These are phyloP conservation scores for Xenus cinereus DNA, from an alignment of 2,113 vertebrate species.

Conservation along the genomic window DNA sequence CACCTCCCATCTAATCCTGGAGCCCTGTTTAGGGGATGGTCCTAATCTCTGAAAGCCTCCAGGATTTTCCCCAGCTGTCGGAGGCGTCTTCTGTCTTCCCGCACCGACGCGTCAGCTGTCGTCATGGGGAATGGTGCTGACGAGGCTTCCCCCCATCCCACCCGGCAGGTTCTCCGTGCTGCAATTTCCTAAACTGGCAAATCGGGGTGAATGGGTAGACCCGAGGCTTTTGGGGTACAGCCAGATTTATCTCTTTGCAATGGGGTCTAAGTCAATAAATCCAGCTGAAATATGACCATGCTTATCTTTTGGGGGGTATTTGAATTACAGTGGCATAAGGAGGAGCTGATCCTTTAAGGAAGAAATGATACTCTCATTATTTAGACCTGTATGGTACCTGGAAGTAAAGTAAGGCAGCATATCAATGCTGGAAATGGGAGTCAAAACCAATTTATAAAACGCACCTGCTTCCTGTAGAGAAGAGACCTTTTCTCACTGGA, in stretches of 20 bases:
- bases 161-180: background rate
- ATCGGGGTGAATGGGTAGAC: background rate
- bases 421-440: background rate
- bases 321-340: background rate
- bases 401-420: background rate
- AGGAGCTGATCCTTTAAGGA: background rate
- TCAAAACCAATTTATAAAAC: background rate
- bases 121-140: accelerated
- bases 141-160: accelerated
- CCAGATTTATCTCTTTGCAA: background rate
- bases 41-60: background rate
- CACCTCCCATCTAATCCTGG: background rate
- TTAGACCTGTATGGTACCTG: background rate
- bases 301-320: accelerated
- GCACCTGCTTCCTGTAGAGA: background rate
- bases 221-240: background rate
- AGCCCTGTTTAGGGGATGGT: background rate
- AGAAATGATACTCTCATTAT: background rate
- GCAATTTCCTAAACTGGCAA: background rate
- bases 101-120: accelerated
- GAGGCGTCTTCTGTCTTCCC: background rate
- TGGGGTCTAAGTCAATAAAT: background rate
- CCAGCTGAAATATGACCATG: background rate
- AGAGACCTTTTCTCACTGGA: background rate
- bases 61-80: background rate